A percentile compares a stretch with the other conserved stretches of the same genome.
These are phyloP conservation scores for Cepaea hortensis DNA, from an alignment of 2,888 invertebrate species.

Conservation along the genomic window DNA sequence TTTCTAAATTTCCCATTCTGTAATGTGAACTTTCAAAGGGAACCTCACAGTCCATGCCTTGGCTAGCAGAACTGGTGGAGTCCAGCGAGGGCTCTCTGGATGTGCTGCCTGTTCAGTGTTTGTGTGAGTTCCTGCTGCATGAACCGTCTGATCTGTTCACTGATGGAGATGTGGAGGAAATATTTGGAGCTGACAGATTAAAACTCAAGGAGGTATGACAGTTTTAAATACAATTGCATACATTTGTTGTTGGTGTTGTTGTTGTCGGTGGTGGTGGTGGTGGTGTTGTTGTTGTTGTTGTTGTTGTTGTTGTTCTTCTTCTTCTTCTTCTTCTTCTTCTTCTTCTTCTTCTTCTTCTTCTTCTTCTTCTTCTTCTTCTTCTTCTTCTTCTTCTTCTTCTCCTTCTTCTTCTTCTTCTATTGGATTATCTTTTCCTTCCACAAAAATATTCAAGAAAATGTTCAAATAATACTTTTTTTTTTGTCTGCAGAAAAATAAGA, in stretches of 20 bases:
- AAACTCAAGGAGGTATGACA: constrained; percentile 41
- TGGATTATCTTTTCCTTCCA: too few species aligned
- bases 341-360: too few species aligned
- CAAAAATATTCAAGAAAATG: too few species aligned
- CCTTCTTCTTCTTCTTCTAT: too few species aligned
- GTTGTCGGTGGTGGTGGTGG: too few species aligned
- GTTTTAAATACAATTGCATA: not conserved
- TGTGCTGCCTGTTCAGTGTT: constrained; percentile 95
- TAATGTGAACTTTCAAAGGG: constrained; percentile 66
- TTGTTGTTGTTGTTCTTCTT: too few species aligned
- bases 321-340: too few species aligned
- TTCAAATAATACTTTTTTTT: not conserved
- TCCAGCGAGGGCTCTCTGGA: constrained; percentile 91
- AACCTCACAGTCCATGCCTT: constrained; percentile 95
- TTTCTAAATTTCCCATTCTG: not conserved
- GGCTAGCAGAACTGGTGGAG: constrained; percentile 94
- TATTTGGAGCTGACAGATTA: constrained; percentile 76
- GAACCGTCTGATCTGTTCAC: constrained; percentile 66
- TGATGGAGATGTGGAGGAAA: constrained; percentile 78
- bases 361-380: too few species aligned
- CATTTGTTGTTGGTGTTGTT: too few species aligned
- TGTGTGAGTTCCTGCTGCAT: constrained; percentile 93
- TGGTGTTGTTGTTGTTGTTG: too few species aligned
- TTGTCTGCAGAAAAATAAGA: constrained; percentile 81
- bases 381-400: too few species aligned